phyloP scores from a whole-genome alignment of 2,888 invertebrate genomes.

The Serripes groenlandicus region DNA sequence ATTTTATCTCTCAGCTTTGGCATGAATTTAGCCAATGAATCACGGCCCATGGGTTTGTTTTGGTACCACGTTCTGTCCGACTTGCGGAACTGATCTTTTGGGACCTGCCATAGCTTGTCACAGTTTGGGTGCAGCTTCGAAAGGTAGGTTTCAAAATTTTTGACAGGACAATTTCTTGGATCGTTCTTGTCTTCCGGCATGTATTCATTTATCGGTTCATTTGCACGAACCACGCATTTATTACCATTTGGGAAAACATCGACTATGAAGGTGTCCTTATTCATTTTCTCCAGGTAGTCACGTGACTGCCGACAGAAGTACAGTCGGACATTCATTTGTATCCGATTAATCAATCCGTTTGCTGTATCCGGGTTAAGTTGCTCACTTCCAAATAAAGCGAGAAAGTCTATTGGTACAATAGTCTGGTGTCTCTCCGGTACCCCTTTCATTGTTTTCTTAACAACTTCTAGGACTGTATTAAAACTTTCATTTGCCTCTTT shows the following conservation, averaged over 20 bases:
- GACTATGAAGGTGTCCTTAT: background rate
- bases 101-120: constrained; percentile 22
- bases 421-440: background rate
- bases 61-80: constrained; percentile 6
- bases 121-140: constrained; percentile 9
- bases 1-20: background rate
- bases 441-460: constrained; percentile 10
- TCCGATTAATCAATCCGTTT: background rate
- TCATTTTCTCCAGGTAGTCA: background rate
- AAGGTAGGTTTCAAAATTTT: constrained; percentile 9
- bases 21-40: constrained; percentile 12
- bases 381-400: background rate
- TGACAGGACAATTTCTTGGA: constrained; percentile 4
- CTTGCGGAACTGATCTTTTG: background rate
- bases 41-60: constrained; percentile 5
- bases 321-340: constrained; percentile 14
- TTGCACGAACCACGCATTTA: constrained; percentile 1
- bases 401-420: background rate
- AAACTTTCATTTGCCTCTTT: background rate
- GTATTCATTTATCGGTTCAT: constrained; percentile 13
- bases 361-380: constrained; percentile 5
- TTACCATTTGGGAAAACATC: constrained; percentile 17
- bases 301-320: constrained; percentile 1
- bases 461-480: background rate
- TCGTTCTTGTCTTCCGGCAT: constrained; percentile 9